A percentile compares a stretch with the other conserved stretches of the same genome.
phyloP scores from a whole-genome alignment of 2,113 vertebrate species.

The Lasiurus borealis region DNA sequence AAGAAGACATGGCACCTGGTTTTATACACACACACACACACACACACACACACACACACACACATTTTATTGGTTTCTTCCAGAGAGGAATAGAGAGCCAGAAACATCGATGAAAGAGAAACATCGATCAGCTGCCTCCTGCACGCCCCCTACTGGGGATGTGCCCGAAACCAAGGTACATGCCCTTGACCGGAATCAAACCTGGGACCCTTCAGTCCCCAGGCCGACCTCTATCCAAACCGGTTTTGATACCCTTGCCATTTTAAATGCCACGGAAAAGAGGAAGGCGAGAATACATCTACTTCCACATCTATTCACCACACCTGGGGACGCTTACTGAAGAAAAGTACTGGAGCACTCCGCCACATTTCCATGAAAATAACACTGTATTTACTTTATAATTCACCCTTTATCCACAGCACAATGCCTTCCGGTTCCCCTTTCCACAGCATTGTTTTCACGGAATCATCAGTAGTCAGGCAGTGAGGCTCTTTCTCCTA shows the following conservation, averaged over 20 bases:
- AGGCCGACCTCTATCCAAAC: too few species aligned
- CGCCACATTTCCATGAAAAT: background rate
- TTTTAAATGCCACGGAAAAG: background rate
- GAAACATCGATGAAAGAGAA: too few species aligned
- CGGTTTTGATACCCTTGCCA: background rate
- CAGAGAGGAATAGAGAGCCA: too few species aligned
- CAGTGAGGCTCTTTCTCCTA: background rate
- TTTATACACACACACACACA: too few species aligned
- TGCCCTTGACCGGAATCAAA: too few species aligned
- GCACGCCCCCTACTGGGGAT: too few species aligned
- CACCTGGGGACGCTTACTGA: background rate
- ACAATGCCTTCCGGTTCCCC: background rate
- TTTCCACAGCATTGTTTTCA: conserved; percentile 25
- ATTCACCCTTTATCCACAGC: conserved; percentile 38
- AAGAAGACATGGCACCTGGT: background rate
- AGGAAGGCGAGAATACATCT: background rate
- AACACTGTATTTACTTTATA: background rate
- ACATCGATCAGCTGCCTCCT: too few species aligned
- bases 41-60: too few species aligned
- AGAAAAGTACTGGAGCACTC: background rate
- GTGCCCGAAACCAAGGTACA: too few species aligned
- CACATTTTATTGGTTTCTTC: too few species aligned
- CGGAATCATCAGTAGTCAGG: conserved; percentile 27
- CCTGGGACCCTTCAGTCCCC: too few species aligned
- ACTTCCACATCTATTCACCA: background rate